Base-by-base conservation (phyloP, 2,113 vertebrate species). In the Archilochus colubris region DNA sequence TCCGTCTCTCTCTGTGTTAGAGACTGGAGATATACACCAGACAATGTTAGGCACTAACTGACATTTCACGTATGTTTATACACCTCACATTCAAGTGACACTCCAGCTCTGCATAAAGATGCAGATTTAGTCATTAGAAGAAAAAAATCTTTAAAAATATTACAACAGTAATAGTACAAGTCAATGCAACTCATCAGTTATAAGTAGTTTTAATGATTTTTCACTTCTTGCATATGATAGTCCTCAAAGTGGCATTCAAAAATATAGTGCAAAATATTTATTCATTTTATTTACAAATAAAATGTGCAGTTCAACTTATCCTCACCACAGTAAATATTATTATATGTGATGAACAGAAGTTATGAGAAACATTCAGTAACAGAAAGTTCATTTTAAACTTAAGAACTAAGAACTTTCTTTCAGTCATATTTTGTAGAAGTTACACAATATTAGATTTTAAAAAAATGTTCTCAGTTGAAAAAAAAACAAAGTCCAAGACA, bases 211-310 rank as follows among this genome's bases (percentile, higher is more conserved):
- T 91, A 97, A 86, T 96, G 58, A 53, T 73, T 95, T 85, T 91
- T 88, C 83, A 57, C 83, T 72, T 91, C 85, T 95, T 91, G 87
- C 86, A 43, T 38, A 67, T 63, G 50, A 86, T 76, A 94, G 89
- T 76, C 44, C 68, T 91, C 75, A 86, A 96, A 94, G 74, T 79
- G 69, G 84, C 86, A 93, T 96, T 96, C 90, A 97, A 97, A 96
- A 97, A 97, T 80, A 92, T 83, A 97, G 87, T 95, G 96, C 55
- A 96, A 94, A 96, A 95, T 96, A 96, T 76, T 93, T 97, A 96
- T 86, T 95, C 57, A 84, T 94, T 96, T 95, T 96, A 95, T 96
- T 96, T 95, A 97, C 55, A 96, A 92, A 77, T 83, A 93, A 96
- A 95, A 89, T 89, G 82, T 91, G 88, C 72, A 89, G 73, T 83